Conservation (phyloP, 2,797 vertebrate species). For the Peromyscus melanophrys region DNA sequence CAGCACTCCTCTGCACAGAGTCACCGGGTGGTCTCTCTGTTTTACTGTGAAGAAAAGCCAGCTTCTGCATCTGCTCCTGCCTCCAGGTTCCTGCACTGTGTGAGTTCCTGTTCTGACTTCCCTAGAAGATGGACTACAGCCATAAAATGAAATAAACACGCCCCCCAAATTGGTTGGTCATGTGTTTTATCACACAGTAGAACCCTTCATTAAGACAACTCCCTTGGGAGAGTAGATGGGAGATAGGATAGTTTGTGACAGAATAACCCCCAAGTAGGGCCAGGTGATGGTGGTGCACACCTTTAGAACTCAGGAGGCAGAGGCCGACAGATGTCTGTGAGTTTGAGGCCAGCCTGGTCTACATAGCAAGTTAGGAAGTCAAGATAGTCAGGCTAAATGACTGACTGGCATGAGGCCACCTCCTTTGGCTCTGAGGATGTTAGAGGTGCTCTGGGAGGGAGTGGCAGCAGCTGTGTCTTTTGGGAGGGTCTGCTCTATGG, state of each 20-base stretch:
- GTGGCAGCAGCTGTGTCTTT: neutral
- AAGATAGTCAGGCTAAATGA: neutral
- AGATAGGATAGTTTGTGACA: neutral
- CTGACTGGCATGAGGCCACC: neutral
- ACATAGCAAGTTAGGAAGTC: neutral
- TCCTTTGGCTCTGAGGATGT: neutral
- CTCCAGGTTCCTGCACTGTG: neutral
- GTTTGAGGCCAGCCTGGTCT: neutral
- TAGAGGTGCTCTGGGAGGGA: neutral
- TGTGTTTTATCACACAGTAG: neutral
- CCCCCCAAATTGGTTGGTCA: neutral
- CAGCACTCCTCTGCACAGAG: neutral
- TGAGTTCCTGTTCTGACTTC: neutral
- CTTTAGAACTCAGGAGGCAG: neutral
- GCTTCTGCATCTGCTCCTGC: neutral
- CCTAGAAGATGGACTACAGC: neutral
- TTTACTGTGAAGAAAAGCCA: neutral
- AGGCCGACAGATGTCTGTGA: neutral
- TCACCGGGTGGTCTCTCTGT: constrained; percentile 50
- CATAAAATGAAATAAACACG: neutral
- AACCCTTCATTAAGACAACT: neutral
- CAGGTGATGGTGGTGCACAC: neutral
- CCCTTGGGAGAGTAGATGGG: neutral
- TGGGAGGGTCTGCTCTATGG: neutral
- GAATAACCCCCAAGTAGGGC: neutral